These are phyloP conservation scores for Smutsia temminckii DNA, from an alignment of 2,797 vertebrate species.

Conservation along the genomic window DNA sequence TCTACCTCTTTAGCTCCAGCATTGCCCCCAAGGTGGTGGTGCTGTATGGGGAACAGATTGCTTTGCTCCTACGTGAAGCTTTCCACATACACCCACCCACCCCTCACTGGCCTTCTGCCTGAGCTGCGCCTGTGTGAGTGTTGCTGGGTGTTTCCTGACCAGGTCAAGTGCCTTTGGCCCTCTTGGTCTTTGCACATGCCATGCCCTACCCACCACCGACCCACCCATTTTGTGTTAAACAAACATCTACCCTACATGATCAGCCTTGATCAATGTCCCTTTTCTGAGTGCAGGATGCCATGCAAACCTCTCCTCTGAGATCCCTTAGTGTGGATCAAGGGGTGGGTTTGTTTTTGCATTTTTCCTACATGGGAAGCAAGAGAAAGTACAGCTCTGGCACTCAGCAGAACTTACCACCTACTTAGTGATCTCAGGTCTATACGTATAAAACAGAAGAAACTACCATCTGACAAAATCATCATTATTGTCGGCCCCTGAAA, in stretches of 20 bases:
- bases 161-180: background rate
- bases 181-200: background rate
- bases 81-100: background rate
- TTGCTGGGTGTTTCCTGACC: background rate
- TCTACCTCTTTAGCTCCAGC: background rate
- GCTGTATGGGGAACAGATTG: background rate
- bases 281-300: background rate
- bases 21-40: accelerated
- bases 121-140: background rate
- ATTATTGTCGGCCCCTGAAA: background rate
- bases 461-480: background rate
- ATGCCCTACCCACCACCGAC: background rate
- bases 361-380: background rate
- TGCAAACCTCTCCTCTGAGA: background rate
- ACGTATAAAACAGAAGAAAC: background rate
- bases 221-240: background rate
- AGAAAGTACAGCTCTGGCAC: background rate
- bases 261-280: background rate
- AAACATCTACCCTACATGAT: background rate
- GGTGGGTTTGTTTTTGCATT: background rate
- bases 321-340: background rate
- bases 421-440: background rate
- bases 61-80: background rate
- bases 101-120: too few relatives aligned
- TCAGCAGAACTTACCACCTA: background rate